Percentiles rank a stretch among this genome's conserved stretches.
Evolutionary conservation across 2,113 vertebrate species (phyloP).

Genomic region (Fulmarus glacialis): DNA sequence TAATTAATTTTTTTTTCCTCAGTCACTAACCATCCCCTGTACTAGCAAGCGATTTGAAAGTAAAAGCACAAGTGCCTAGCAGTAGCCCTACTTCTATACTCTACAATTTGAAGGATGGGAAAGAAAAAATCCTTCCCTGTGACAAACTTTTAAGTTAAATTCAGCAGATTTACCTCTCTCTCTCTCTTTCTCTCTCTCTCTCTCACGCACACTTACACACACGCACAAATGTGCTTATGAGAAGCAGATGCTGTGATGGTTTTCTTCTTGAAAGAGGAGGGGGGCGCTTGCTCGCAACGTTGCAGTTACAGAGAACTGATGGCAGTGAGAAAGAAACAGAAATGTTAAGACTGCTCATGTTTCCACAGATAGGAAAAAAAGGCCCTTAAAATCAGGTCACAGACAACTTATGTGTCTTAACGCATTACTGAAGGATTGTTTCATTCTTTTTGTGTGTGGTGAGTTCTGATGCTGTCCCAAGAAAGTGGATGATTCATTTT

Average conservation of each 20-base stretch:
- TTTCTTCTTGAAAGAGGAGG: slow-evolving; percentile 59
- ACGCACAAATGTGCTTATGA: slow-evolving; percentile 71
- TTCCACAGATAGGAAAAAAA: slow-evolving; percentile 1
- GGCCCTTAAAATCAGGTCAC: neutral
- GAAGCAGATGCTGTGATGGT: slow-evolving; percentile 73
- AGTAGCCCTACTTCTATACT: neutral
- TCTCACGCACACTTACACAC: neutral
- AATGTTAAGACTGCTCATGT: neutral
- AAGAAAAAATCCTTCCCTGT: neutral
- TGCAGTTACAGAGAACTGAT: neutral
- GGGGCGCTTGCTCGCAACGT: neutral
- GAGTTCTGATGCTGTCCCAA: slow-evolving; percentile 8
- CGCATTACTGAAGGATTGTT: neutral
- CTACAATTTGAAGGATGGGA: neutral
- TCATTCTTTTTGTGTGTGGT: neutral
- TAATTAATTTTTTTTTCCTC: neutral
- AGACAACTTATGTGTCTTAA: neutral
- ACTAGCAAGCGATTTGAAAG: neutral
- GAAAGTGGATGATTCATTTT: slow-evolving; percentile 43
- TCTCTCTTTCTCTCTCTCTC: neutral
- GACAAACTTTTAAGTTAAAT: slow-evolving; percentile 42
- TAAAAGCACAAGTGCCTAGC: neutral
- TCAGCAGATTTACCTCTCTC: slow-evolving; percentile 55
- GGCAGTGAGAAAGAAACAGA: neutral
- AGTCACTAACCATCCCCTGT: neutral